A percentile compares a stretch with the other conserved stretches of the same genome.
Conservation (phyloP, 2,888 invertebrate genomes). For the Phyllotreta cruciferae region DNA sequence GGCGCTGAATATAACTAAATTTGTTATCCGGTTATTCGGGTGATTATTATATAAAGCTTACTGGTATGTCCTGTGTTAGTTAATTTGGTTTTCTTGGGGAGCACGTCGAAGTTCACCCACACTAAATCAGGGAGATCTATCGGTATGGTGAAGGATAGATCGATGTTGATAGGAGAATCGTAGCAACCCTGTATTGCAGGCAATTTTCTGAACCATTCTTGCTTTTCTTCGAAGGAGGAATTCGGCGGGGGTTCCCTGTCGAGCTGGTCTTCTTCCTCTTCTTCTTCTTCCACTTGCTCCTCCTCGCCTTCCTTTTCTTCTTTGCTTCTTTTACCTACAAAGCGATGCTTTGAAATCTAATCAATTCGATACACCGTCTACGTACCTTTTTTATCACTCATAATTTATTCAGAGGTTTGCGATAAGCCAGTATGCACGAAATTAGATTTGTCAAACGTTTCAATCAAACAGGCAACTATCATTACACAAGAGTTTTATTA, state of each 20-base stretch:
- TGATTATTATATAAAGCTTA: conserved; percentile 50
- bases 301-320: conserved; percentile 5
- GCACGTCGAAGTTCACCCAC: conserved; percentile 67
- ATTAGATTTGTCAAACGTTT: too few relatives aligned
- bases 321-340: not conserved
- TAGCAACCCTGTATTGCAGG: conserved; percentile 50
- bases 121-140: conserved; percentile 62
- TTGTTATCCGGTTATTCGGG: too few relatives aligned
- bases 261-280: not conserved
- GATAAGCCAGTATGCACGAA: too few relatives aligned
- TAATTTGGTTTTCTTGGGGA: conserved; percentile 70
- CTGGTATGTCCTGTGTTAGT: conserved; percentile 73
- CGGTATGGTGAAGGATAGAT: conserved; percentile 53
- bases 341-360: not conserved
- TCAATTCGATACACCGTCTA: not conserved
- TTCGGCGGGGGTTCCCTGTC: not conserved
- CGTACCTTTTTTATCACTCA: conserved; percentile 14
- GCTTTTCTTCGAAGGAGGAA: conserved; percentile 17
- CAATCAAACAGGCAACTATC: too few relatives aligned
- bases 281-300: not conserved
- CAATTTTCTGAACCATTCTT: conserved; percentile 45
- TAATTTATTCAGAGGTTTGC: not conserved
- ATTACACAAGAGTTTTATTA: too few relatives aligned
- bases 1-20: conserved; percentile 66
- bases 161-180: conserved; percentile 62